Evolutionary conservation across 2,888 invertebrate species (phyloP).

Genomic region (Nymphalis urticae): DNA sequence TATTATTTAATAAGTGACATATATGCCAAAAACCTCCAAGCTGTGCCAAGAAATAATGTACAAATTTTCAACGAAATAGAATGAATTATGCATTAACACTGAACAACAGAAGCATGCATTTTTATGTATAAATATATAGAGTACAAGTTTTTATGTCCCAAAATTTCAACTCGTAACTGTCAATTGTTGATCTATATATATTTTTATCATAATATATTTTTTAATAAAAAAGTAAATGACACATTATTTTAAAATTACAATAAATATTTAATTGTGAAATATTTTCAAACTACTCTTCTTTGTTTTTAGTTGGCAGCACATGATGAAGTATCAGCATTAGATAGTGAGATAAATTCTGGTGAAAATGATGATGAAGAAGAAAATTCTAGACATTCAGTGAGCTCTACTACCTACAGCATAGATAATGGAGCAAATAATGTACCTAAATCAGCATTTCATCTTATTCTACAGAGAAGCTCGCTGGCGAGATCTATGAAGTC

Average conservation of each 20-base stretch:
- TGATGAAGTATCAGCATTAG: conserved; percentile 81
- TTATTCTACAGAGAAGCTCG: conserved; percentile 90
- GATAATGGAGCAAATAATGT: conserved; percentile 52
- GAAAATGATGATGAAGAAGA: conserved; percentile 74
- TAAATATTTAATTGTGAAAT: too few species aligned
- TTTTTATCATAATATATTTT: background rate
- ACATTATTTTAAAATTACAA: too few species aligned
- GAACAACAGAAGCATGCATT: too few species aligned
- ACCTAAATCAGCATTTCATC: conserved; percentile 86
- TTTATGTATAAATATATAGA: too few species aligned
- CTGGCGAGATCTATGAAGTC: conserved; percentile 92
- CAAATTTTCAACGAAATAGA: too few species aligned
- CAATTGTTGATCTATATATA: background rate
- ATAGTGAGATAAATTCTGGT: conserved; percentile 66
- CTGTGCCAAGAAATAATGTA: too few species aligned
- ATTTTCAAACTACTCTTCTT: background rate
- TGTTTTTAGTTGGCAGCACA: conserved; percentile 76
- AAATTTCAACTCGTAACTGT: too few species aligned
- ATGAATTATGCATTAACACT: too few species aligned
- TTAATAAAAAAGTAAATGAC: too few species aligned
- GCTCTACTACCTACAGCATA: conserved; percentile 59
- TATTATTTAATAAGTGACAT: too few species aligned
- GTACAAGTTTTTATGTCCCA: too few species aligned
- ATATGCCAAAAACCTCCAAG: too few species aligned
- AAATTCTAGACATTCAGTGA: conserved; percentile 64